Base-by-base conservation (phyloP, 92 coral and sea anemone species). In the Epizoanthus illoricatus region DNA sequence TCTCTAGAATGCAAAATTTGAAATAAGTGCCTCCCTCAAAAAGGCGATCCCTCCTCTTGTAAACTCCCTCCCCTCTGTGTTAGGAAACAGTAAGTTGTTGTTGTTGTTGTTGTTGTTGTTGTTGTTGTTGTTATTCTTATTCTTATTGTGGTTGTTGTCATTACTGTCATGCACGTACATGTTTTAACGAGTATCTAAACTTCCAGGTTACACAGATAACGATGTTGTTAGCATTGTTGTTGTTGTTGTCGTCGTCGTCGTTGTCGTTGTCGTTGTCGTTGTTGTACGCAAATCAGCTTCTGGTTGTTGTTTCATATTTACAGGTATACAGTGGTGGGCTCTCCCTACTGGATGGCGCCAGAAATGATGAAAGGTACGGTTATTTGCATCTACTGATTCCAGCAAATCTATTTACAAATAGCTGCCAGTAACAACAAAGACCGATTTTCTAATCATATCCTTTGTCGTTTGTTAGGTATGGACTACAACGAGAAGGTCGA, bases 271-370 rank as follows among this genome's bases (percentile, higher is more conserved):
- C n/a, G 16, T 13, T 62, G 56, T 16, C 18, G 49, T 81, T 24
- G 19, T 43, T 59, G 62, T 41, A 16, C 18, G 73, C 21, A 33
- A 13, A 6, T 4, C 17, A 23, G 20, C 49, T 12, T 28, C 7
- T 66, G 49, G 33, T 24, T 3, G n/a, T 78, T 7, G 39, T 56
- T 60, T 28, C n/a, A 19, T 74, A 5, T 21, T 23, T 39, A 8
- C 73, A 96, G 99, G 75, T 93, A 94, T 49, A 96, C 99, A 0
- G 99, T 96, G 21, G 99, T 96, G 3, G 99, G 99, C 33, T 82
- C 94, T 0, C 98, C 99, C 2, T 96, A 88, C 76, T 96, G 99
- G 99, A 96, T 96, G 99, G 99, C 99, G 2, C 99, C 99, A 1
- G 99, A 96, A 75, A 96, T 96, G 99, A 15, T 96, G 74, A 87